phyloP scores from a whole-genome alignment of 2,888 invertebrate species.

The Cosmia trapezina region DNA sequence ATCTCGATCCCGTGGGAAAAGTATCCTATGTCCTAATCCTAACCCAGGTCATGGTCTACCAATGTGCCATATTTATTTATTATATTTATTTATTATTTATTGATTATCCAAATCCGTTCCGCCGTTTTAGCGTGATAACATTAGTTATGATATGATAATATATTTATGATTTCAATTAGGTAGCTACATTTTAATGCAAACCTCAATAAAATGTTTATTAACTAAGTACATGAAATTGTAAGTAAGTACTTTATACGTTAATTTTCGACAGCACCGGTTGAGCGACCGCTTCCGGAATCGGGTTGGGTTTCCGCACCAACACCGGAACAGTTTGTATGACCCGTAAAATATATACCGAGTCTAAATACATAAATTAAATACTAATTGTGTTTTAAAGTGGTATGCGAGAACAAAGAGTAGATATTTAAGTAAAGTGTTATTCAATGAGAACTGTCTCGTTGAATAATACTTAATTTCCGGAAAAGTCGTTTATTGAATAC shows the following conservation, averaged over 20 bases:
- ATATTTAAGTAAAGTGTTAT: not conserved
- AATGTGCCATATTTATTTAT: too few relatives aligned
- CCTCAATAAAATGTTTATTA: too few relatives aligned
- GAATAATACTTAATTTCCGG: not conserved
- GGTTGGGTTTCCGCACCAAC: slow-evolving; percentile 24
- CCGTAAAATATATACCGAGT: slow-evolving; percentile 9
- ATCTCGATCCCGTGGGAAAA: too few relatives aligned
- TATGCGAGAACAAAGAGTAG: not conserved
- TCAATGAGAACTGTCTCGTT: not conserved
- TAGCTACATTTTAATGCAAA: too few relatives aligned
- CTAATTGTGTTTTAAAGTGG: slow-evolving; percentile 6
- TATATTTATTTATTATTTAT: too few relatives aligned
- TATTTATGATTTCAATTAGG: too few relatives aligned
- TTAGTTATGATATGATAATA: too few relatives aligned
- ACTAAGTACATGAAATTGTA: slow-evolving; percentile 10
- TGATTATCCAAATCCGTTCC: too few relatives aligned
- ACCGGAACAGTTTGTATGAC: slow-evolving; percentile 32
- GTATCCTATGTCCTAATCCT: too few relatives aligned
- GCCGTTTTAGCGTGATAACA: too few relatives aligned
- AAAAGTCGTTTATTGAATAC: not conserved
- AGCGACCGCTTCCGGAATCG: slow-evolving; percentile 13
- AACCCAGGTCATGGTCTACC: too few relatives aligned
- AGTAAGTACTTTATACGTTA: slow-evolving; percentile 10
- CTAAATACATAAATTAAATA: slow-evolving; percentile 24
- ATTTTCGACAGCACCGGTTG: slow-evolving; percentile 30